Evolutionary conservation across 2,797 vertebrate genomes (phyloP), one percentile per base, ranked within the genome.

Genomic region (Oophaga sylvatica): DNA sequence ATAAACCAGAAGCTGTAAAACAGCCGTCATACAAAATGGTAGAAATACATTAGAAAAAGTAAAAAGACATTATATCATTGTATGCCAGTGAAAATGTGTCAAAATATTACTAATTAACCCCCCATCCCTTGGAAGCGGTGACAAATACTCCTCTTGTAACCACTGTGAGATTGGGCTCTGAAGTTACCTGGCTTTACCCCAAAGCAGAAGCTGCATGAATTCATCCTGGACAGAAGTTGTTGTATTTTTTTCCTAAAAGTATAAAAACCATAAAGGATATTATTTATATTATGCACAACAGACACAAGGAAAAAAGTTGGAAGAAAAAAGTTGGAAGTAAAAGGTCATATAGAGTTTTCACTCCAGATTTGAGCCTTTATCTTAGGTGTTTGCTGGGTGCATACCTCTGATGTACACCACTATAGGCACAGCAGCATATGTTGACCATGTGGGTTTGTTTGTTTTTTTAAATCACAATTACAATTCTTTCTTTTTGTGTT

Each of bases 181-280:
- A 65, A 77, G 4, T 90, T 93, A 98, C 98, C 98, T 99, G 35
- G 98, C 97, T 91, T 98, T 98, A 68, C 98, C 98, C 98, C 98
- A 99, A 68, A 99, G 91, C 76, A 99, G 92, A 89, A 99, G 95
- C 92, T 99, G 97, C 95, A 99, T 95, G 92, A 99, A 99, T 91
- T 99, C 98, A 94, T 99, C 98, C 79, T 99, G 97, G 87, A 99
- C 98, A 87, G 98, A 98, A n/a, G 97, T 99, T 76, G 95, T 97
- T 65, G 98, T 99, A 91, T 97, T 98, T 93, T 99, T 99, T 91
- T 99, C 98, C 97, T 99, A 91, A 73, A 88, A 87, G 15, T 10
- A 80, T 45, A 19, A n/a, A 75, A 13, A 29, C 62, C 12, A 81
- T n/a, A 26, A 22, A 59, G 63, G 10, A 60, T 62, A 62, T 22